These are phyloP conservation scores for Lynx canadensis DNA, from an alignment of 2,113 vertebrate species.

Conservation along the genomic window DNA sequence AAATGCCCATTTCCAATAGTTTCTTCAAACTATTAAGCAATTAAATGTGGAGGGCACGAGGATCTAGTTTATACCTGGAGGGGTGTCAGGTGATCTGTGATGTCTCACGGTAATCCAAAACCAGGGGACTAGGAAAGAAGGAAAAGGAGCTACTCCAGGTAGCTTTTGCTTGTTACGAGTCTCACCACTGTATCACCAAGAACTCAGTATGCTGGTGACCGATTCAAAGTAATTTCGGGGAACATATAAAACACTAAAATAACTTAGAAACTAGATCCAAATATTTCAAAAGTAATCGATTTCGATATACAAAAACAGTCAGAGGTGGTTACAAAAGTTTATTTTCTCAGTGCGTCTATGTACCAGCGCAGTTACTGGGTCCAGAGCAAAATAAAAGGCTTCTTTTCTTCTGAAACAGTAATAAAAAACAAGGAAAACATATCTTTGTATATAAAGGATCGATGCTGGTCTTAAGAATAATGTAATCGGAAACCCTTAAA, in stretches of 20 bases:
- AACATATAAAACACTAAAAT: slow-evolving; percentile 99
- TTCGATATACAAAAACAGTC: slow-evolving; percentile 99
- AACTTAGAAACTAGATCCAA: slow-evolving; percentile 99
- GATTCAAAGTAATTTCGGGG: slow-evolving; percentile 88
- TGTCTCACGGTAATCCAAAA: slow-evolving; percentile 88
- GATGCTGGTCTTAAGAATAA: slow-evolving; percentile 99
- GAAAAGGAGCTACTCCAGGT: slow-evolving; percentile 94
- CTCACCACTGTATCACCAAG: slow-evolving; percentile 89
- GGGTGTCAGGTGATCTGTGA: slow-evolving; percentile 83
- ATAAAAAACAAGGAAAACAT: slow-evolving; percentile 93
- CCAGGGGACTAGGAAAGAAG: slow-evolving; percentile 90
- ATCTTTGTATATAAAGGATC: slow-evolving; percentile 99
- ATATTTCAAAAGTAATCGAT: slow-evolving; percentile 97
- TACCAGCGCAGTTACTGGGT: slow-evolving; percentile 98
- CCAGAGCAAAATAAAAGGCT: slow-evolving; percentile 97
- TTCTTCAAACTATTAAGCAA: slow-evolving; percentile 97
- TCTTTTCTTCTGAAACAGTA: slow-evolving; percentile 93
- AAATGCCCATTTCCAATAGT: slow-evolving; percentile 94
- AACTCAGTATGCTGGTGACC: slow-evolving; percentile 92
- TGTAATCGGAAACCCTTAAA: slow-evolving; percentile 98
- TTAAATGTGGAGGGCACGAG: slow-evolving; percentile 93
- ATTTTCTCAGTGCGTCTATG: slow-evolving; percentile 99
- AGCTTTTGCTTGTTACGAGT: slow-evolving; percentile 86
- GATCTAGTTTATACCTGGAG: slow-evolving; percentile 92
- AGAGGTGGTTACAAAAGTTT: slow-evolving; percentile 94